Evolutionary conservation across 2,888 invertebrate genomes (phyloP), one percentile per base, ranked within the genome.

Genomic region (Polylopha cassiicola): DNA sequence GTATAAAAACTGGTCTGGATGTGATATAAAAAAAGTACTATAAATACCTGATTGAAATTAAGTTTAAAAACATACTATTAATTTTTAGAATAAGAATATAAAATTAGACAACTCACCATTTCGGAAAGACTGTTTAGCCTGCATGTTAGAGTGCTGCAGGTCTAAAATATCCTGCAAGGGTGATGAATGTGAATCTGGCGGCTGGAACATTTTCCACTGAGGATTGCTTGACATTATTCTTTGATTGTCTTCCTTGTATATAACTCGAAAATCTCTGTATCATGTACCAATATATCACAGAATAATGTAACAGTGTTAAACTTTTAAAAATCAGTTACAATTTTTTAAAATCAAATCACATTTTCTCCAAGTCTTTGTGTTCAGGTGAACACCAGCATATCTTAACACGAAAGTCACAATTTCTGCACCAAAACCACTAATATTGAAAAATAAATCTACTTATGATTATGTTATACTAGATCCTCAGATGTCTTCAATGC

Each of bases 131-230:
- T 77, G 73, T 71, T 86, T 86, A 50, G 76, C 58, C 61, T 86
- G 85, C 79, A 80, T 80, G 51, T 73, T 77, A 52, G 88, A 75
- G 64, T 88, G 87, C 70, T 90, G 89, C 86, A 92, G 88, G 68
- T 92, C 90, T 87, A 94, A 90, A 80, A 91, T 93, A 74, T 94
- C 93, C 74, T 93, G 90, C 86, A 93, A 90, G 72, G 93, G 90
- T 80, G 94, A 92, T 74, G 92, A 90, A 86, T 91, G 91, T 88
- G 91, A 90, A 88, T 90, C 89, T 87, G 93, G 93, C 92, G 94
- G 92, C 91, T 94, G 94, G 92, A 94, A 93, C 85, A 90, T 89
- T 89, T 92, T 92, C 92, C 92, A 93, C 92, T 93, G 92, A 91
- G 92, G 90, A 91, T 92, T 92, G 85, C 88, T 91, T 84, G 92